These are phyloP conservation scores for Chauna torquata DNA, from an alignment of 2,113 vertebrate species.

Conservation along the genomic window DNA sequence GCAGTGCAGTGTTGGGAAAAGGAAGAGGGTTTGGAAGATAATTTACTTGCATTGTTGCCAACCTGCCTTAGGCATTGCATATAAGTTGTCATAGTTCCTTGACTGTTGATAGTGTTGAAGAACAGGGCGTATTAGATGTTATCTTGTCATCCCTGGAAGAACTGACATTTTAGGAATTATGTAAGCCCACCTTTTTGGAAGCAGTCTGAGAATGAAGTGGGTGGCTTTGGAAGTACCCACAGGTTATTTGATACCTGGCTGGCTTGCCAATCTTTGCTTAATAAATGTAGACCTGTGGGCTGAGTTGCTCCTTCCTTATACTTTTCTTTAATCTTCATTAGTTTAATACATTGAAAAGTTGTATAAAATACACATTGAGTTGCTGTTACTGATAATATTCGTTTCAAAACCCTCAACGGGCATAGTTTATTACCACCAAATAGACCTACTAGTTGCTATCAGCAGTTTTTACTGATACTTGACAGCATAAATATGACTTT, in stretches of 20 bases:
- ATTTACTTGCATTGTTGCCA: neutral
- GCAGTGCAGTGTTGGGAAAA: neutral
- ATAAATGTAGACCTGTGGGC: neutral
- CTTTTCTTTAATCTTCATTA: constrained; percentile 33
- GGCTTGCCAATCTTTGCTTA: neutral
- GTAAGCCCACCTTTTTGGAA: neutral
- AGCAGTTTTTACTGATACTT: constrained; percentile 40
- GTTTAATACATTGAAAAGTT: neutral
- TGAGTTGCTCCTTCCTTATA: neutral
- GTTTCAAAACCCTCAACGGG: constrained; percentile 7
- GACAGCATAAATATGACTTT: constrained; percentile 47
- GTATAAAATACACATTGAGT: constrained; percentile 15
- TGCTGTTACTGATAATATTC: constrained; percentile 25
- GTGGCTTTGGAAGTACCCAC: neutral
- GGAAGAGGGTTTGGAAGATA: neutral
- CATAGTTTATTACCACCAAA: constrained; percentile 32
- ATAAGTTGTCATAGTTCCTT: neutral
- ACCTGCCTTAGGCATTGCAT: neutral
- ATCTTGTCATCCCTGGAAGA: neutral
- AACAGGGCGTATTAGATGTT: neutral
- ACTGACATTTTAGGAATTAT: neutral
- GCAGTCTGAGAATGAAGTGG: neutral
- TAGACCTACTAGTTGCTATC: constrained; percentile 31
- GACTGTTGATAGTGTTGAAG: neutral
- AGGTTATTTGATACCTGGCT: neutral